Percentiles rank a stretch among this genome's conserved stretches.
phyloP scores from a whole-genome alignment of 2,888 invertebrate species.

The Apodemia duryi region DNA sequence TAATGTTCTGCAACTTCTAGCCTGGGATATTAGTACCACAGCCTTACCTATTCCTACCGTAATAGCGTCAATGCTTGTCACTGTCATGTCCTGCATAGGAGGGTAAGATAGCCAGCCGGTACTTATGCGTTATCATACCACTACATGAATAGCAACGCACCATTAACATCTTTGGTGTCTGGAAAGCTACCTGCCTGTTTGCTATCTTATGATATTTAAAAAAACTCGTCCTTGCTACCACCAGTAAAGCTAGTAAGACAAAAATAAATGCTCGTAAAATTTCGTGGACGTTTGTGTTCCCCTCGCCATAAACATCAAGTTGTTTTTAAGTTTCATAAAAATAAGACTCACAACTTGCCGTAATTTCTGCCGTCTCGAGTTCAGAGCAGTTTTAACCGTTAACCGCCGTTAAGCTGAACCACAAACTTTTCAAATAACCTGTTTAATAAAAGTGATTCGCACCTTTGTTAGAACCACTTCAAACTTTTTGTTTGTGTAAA shows the following conservation, averaged over 20 bases:
- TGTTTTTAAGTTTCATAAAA: constrained; percentile 10
- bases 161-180: too few species aligned
- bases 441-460: constrained; percentile 5
- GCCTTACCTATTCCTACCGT: too few species aligned
- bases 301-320: neutral
- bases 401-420: constrained; percentile 5
- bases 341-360: constrained; percentile 1
- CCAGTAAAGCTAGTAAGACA: neutral
- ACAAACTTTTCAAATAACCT: constrained; percentile 7
- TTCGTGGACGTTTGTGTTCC: neutral
- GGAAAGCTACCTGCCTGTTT: too few species aligned
- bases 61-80: too few species aligned
- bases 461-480: constrained; percentile 9
- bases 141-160: too few species aligned
- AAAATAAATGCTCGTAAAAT: neutral
- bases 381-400: neutral
- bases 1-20: too few species aligned
- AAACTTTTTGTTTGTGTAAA: constrained; percentile 10
- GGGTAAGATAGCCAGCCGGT: too few species aligned
- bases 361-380: neutral
- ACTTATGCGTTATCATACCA: too few species aligned
- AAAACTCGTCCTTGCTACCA: neutral
- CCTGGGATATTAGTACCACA: too few species aligned
- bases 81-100: too few species aligned
- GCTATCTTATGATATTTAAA: too few species aligned